phyloP scores from a whole-genome alignment of 2,113 vertebrate genomes.

The Mobula birostris region DNA sequence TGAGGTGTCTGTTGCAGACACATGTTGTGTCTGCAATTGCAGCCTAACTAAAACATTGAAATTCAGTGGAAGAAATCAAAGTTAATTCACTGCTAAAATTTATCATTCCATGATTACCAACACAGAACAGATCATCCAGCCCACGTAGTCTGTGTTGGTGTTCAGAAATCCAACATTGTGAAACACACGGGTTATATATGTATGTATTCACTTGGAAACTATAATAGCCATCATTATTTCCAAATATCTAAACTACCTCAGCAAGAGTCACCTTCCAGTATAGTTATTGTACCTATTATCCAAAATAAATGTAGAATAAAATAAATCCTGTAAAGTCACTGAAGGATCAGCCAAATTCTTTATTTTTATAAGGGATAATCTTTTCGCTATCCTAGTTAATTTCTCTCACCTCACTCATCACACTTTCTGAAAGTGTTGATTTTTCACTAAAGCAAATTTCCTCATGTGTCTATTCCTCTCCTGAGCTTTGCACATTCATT shows the following conservation, averaged over 20 bases:
- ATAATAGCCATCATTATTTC: background rate
- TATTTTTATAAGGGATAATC: no score
- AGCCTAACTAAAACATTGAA: no score
- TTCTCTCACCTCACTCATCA: background rate
- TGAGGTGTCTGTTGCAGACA: background rate
- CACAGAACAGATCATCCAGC: background rate
- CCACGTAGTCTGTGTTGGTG: background rate
- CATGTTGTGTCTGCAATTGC: background rate
- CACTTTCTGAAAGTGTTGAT: background rate
- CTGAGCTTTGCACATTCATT: background rate
- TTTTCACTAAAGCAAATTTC: background rate
- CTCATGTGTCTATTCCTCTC: background rate
- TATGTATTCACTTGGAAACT: background rate
- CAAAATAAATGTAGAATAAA: background rate
- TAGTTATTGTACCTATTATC: background rate
- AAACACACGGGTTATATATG: background rate
- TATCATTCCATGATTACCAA: background rate
- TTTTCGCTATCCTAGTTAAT: background rate
- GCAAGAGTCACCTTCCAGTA: background rate
- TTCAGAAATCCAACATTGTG: background rate
- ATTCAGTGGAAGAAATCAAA: background rate
- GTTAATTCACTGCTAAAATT: background rate
- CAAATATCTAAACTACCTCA: background rate
- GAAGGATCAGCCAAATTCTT: background rate
- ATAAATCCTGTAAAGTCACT: background rate